phyloP scores from a whole-genome alignment of 2,888 invertebrate species.

The Tholera decimalis region DNA sequence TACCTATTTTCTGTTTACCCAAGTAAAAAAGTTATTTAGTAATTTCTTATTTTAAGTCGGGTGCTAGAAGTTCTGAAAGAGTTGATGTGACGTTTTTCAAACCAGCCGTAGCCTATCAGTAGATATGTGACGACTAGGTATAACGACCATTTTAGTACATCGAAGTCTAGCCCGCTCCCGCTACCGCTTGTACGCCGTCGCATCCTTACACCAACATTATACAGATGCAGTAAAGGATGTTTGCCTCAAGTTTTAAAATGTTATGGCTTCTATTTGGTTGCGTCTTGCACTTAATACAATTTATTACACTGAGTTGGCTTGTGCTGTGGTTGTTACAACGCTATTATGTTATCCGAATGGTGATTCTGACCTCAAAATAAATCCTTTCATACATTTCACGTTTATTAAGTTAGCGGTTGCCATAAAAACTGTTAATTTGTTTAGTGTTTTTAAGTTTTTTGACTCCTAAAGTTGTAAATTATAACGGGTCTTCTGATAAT shows the following conservation, averaged over 20 bases:
- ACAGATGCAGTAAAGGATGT: conserved; percentile 23
- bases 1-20: no score
- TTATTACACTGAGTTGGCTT: conserved; percentile 16
- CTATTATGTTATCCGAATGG: conserved; percentile 6
- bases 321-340: conserved; percentile 3
- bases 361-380: not conserved
- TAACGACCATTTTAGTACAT: not conserved
- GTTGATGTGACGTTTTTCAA: no score
- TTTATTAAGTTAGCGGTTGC: not conserved
- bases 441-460: not conserved
- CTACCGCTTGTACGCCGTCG: not conserved
- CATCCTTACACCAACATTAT: conserved; percentile 18
- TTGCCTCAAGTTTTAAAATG: conserved; percentile 37
- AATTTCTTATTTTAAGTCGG: no score
- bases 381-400: not conserved
- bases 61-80: no score
- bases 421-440: not conserved
- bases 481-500: not conserved
- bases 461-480: not conserved
- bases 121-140: no score
- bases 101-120: no score
- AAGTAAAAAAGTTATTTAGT: no score
- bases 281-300: conserved; percentile 26
- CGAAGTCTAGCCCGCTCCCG: not conserved
- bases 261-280: conserved; percentile 40